Base-by-base conservation (phyloP, 2,888 invertebrate genomes). In the Amphipoea lucens region DNA sequence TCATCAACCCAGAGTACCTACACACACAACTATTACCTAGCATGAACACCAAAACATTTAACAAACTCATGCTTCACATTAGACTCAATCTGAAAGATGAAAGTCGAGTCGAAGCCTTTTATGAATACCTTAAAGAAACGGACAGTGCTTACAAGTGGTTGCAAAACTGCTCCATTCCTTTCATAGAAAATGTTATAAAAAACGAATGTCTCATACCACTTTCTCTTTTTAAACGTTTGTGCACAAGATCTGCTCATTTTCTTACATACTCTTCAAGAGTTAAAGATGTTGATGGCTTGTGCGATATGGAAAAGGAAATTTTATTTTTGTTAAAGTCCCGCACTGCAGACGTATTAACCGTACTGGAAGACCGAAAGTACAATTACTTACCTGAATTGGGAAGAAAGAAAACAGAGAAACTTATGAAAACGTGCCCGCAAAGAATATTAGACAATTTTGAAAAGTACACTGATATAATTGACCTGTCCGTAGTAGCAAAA, bases 1-100 rank as follows among this genome's bases (percentile, higher is more conserved):
- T 96, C 73, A 91, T 96, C 69, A 95, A 96, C 79, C 95, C 96
- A 5, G 86, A 93, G 69, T 93, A 95, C 85, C 87, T 96, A 14
- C 85, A 94, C 77, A 85, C 89, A 9, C 80, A 93, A 70, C 87
- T 96, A 2, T 92, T 93, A 66, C 96, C 94, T 14, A 86, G 91
- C 68, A 95, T 96, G 95, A 93, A 91, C 62, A 83, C 90, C 12
- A 94, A 93, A 89, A 94, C 94, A 23, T 89, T 91, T 66, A 92
- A 92, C 51, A 96, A 95, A 89, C 85, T 96, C 4, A 83, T 94
- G 77, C 89, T 95, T 23, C 88, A 91, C 48, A 92, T 96, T 66
- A 91, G 95, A 89, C 90, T 95, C 4, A 88, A 93, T 72, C 87
- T 96, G n/a, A 94, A 91, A 84, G 93, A 95, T 29, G 92, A 93